These are phyloP conservation scores for Mactra quadrangularis DNA, from an alignment of 1,140 invertebrate species.

Conservation along the genomic window DNA sequence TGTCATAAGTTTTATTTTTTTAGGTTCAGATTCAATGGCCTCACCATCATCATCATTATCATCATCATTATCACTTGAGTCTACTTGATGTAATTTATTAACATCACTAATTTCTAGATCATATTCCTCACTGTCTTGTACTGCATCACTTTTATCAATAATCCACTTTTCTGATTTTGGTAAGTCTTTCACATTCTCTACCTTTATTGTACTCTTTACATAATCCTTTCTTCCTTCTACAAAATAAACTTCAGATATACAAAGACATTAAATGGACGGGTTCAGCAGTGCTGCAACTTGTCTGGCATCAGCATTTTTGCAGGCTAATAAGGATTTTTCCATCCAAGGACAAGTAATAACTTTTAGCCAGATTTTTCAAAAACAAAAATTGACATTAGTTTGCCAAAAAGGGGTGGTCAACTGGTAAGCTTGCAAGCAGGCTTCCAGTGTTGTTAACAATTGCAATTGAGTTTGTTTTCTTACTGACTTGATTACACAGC, in stretches of 20 bases:
- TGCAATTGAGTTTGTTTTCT: too few relatives aligned
- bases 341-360: too few relatives aligned
- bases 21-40: slow-evolving; percentile 12
- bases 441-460: too few relatives aligned
- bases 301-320: too few relatives aligned
- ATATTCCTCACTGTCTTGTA: neutral
- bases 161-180: slow-evolving; percentile 51
- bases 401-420: too few relatives aligned
- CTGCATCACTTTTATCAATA: slow-evolving; percentile 35
- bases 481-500: too few relatives aligned
- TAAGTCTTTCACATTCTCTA: slow-evolving; percentile 34
- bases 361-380: too few relatives aligned
- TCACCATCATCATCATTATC: slow-evolving; percentile 13
- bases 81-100: neutral
- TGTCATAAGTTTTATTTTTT: slow-evolving; percentile 45
- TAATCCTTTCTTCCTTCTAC: slow-evolving; percentile 25
- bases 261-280: neutral
- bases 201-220: slow-evolving; percentile 28
- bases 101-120: neutral
- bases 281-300: too few relatives aligned
- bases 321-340: too few relatives aligned
- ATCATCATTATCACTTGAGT: slow-evolving; percentile 21
- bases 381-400: too few relatives aligned
- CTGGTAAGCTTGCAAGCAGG: too few relatives aligned
- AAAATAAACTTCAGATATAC: slow-evolving; percentile 25